phyloP scores from a whole-genome alignment of 2,888 invertebrate genomes.

The Acronicta aceris region DNA sequence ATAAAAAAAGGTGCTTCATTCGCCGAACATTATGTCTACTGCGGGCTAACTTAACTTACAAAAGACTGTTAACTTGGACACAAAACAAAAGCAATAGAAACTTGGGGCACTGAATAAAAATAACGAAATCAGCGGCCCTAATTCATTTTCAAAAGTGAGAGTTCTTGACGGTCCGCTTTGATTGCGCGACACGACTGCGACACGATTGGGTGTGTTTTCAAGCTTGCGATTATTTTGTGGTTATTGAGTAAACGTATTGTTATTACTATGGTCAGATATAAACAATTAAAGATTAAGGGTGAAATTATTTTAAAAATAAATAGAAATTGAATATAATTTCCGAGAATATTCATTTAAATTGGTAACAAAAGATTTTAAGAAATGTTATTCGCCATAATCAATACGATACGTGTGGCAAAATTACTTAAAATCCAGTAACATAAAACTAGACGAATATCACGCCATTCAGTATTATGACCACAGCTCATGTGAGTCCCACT shows the following conservation, averaged over 20 bases:
- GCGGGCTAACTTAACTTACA: conserved; percentile 65
- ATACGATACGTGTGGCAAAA: too few relatives aligned
- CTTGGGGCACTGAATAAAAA: conserved; percentile 83
- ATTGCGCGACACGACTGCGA: conserved; percentile 45
- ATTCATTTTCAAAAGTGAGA: conserved; percentile 78
- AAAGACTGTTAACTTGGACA: conserved; percentile 67
- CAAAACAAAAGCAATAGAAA: conserved; percentile 82
- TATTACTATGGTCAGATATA: too few relatives aligned
- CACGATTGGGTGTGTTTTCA: conserved; percentile 28
- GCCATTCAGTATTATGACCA: background rate
- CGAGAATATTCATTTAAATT: background rate
- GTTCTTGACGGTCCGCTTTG: conserved; percentile 45
- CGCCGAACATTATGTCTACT: conserved; percentile 72
- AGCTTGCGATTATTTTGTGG: conserved; percentile 2
- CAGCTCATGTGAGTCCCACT: conserved; percentile 15
- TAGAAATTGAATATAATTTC: too few relatives aligned
- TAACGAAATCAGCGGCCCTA: conserved; percentile 78
- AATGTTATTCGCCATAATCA: too few relatives aligned
- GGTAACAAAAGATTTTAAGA: too few relatives aligned
- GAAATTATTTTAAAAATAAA: too few relatives aligned
- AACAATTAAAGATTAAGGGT: too few relatives aligned
- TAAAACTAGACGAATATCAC: too few relatives aligned
- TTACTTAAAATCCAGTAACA: too few relatives aligned
- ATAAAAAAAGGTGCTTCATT: conserved; percentile 71
- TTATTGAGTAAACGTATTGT: background rate